Base-by-base conservation (phyloP, 2,888 invertebrate species). In the Ethmia dodecea region DNA sequence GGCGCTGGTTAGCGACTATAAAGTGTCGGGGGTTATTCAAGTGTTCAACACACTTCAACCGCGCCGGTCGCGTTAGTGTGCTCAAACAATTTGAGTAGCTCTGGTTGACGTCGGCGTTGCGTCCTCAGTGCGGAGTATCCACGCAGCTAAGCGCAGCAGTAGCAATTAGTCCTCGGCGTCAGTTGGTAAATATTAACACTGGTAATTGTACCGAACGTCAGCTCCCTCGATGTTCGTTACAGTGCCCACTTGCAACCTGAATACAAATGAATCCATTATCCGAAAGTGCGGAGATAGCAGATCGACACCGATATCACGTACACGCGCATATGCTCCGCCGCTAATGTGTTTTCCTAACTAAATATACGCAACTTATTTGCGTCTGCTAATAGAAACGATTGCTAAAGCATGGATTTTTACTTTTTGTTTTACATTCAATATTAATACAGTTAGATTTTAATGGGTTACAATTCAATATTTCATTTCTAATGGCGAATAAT, bases 221-320 rank as follows among this genome's bases (percentile, higher is more conserved):
- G 80, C 74, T 56, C 64, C 69, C 68, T 67, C 70, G 69, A 77
- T 78, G 81, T 83, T 84, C 81, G 80, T 81, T 84, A 84, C 80
- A 72, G 72, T 67, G 66, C 59, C 66, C 70, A 73, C 72, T 74
- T 68, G 76, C 75, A 73, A 64, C 69, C 76, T 68, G 84, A 84
- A 84, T 84, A 84, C 83, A 83, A 83, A 84, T 84, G 79, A 81
- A 80, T 72, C 75, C 70, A 84, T 83, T 84, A 83, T 70, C 69
- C 62, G 72, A 73, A 78, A 73, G 64, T 71, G 73, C 68, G 60
- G 64, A 65, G 78, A 75, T 75, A 71, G 69, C 69, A 64, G 64
- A 73, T 74, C 71, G 67, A 65, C 64, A 52, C 47, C 49, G 65
- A 66, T 67, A 73, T 72, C 73, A 79, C 74, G 72, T 71, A 65